Evolutionary conservation across 2,797 vertebrate species (phyloP).

Genomic region (Lacerta agilis): DNA sequence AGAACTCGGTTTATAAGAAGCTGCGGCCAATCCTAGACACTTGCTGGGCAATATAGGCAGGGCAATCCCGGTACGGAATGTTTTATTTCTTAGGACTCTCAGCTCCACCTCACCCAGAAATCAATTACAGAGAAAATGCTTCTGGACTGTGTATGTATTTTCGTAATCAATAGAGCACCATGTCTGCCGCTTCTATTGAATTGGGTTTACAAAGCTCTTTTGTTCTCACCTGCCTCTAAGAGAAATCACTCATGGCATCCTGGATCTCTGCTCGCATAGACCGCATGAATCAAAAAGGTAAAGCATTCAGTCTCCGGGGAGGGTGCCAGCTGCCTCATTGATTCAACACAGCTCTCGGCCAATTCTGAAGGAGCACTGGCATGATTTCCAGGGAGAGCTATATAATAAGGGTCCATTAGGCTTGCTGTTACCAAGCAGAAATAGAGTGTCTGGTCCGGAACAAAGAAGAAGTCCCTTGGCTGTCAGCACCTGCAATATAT

Average conservation of each 20-base stretch:
- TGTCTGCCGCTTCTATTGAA: slow-evolving; percentile 76
- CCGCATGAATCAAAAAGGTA: slow-evolving; percentile 80
- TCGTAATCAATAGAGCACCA: slow-evolving; percentile 73
- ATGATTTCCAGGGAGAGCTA: slow-evolving; percentile 71
- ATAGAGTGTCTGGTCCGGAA: slow-evolving; percentile 80
- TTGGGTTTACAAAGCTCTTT: slow-evolving; percentile 79
- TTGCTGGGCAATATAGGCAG: slow-evolving; percentile 51
- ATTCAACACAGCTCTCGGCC: slow-evolving; percentile 76
- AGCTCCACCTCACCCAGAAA: slow-evolving; percentile 61
- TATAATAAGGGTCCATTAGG: slow-evolving; percentile 77
- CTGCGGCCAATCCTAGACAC: slow-evolving; percentile 47
- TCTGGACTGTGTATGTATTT: slow-evolving; percentile 60
- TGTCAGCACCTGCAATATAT: slow-evolving; percentile 44
- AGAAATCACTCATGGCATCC: slow-evolving; percentile 79
- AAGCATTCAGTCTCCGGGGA: slow-evolving; percentile 73
- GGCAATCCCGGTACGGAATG: slow-evolving; percentile 34
- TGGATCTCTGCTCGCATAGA: slow-evolving; percentile 68
- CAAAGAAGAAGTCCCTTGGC: slow-evolving; percentile 71
- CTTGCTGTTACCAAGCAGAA: slow-evolving; percentile 77
- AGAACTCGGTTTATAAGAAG: slow-evolving; percentile 59
- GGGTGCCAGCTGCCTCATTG: slow-evolving; percentile 80
- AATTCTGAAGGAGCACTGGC: slow-evolving; percentile 72
- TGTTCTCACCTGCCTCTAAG: slow-evolving; percentile 79
- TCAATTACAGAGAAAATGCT: slow-evolving; percentile 73
- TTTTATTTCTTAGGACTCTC: slow-evolving; percentile 61